Evolutionary conservation across 2,797 vertebrate species (phyloP), one percentile per base, ranked within the genome.

Genomic region (Apodemus agrarius): DNA sequence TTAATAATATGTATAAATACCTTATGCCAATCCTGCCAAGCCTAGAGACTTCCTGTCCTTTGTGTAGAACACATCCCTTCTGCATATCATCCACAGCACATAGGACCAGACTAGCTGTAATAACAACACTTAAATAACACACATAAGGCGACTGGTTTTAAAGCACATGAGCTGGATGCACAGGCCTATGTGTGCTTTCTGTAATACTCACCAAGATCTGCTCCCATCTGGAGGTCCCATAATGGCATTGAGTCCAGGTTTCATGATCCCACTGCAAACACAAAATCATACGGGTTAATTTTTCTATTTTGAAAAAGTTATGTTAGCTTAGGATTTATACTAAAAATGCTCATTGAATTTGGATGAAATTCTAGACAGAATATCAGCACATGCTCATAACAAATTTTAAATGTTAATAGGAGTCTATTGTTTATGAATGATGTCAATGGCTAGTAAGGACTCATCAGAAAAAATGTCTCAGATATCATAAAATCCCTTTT

Each of bases 171-270:
- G 61, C 3, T 19, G 5, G 24, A 54, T 34, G 91, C 54, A 34
- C 37, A 88, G 12, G 4, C 4, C 75, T 26, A 19, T 11, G 65
- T 46, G 40, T 72, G 8, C n/a, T 43, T 43, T 43, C 43, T 43
- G 43, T 43, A 61, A 97, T 91, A 99, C 99, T 99, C 98, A 99
- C 98, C 98, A 98, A 96, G 98, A 99, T 98, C 99, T 99, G 72
- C 98, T 98, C 76, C 98, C 97, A 49, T 98, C 99, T 6, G 98
- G 98, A 82, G 98, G 98, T 84, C 98, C 99, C 96, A 99, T 95
- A 88, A 99, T 99, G 89, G 99, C 99, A 59, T 99, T 99, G 90
- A 99, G 98, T 29, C 99, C 99, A 54, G 99, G 98, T 90, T 95
- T 98, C 99, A 99, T 99, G 95, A 99, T 97, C 9, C 99, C 99